Conservation (phyloP, 2,888 invertebrate genomes). For the Phlogophora meticulosa region DNA sequence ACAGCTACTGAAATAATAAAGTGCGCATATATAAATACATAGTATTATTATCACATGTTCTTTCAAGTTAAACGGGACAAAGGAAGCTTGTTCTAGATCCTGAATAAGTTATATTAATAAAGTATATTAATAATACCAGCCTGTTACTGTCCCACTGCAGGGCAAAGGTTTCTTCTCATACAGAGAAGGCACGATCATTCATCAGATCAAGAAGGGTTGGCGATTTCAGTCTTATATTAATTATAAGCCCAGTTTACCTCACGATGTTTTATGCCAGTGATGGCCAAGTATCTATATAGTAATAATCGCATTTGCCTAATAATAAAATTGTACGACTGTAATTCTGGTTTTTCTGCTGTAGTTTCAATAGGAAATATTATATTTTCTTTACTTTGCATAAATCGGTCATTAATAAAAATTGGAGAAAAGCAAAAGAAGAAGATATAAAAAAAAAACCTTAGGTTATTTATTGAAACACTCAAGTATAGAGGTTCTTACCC, state of each 20-base stretch:
- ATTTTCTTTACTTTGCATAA: too few species aligned
- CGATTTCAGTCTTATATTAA: too few species aligned
- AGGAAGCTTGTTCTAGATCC: slow-evolving; percentile 29
- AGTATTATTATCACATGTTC: slow-evolving; percentile 47
- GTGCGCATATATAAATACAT: slow-evolving; percentile 26
- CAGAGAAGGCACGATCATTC: too few species aligned
- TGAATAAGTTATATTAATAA: slow-evolving; percentile 2
- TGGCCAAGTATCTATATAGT: too few species aligned
- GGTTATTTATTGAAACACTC: slow-evolving; percentile 18
- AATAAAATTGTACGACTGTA: not conserved
- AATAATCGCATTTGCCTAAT: not conserved
- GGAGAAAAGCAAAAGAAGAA: not conserved
- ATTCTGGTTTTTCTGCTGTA: not conserved
- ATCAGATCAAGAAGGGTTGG: too few species aligned
- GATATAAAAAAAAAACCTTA: slow-evolving; percentile 2
- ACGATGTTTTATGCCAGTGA: too few species aligned
- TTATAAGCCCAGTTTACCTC: too few species aligned
- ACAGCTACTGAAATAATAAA: slow-evolving; percentile 31
- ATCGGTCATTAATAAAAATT: too few species aligned
- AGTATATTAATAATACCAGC: too few species aligned
- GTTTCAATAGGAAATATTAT: not conserved
- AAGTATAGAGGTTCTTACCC: slow-evolving; percentile 73
- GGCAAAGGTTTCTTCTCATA: too few species aligned
- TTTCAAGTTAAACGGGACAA: slow-evolving; percentile 39
- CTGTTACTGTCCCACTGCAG: too few species aligned